phyloP scores from a whole-genome alignment of 2,888 invertebrate genomes.

The Agrochola circellaris region DNA sequence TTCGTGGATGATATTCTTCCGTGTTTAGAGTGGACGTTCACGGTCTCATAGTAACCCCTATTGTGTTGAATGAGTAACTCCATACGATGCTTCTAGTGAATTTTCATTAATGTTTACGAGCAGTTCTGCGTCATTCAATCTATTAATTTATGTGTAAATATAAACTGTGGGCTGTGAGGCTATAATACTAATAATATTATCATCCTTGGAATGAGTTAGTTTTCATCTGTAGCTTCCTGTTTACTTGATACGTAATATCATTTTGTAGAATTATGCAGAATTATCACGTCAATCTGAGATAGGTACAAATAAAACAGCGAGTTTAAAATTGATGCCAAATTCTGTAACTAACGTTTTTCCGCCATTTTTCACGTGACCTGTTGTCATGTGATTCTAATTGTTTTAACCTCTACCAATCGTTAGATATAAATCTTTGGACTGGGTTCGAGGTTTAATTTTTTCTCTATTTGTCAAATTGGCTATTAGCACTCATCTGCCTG shows the following conservation, averaged over 20 bases:
- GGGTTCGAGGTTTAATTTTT: not conserved
- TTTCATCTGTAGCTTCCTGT: conserved; percentile 19
- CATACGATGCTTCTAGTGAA: not conserved
- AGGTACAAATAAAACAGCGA: not conserved
- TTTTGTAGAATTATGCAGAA: conserved; percentile 1
- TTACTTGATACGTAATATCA: conserved; percentile 8
- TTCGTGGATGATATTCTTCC: no score
- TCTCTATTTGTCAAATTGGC: not conserved
- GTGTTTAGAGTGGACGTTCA: not conserved
- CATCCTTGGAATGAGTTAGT: conserved; percentile 7
- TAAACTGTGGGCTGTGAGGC: not conserved
- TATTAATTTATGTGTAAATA: conserved; percentile 4
- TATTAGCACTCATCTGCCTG: no score
- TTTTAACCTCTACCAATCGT: not conserved
- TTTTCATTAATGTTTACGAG: conserved; percentile 22
- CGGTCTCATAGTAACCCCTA: not conserved
- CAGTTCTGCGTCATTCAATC: conserved; percentile 34
- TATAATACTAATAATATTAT: conserved; percentile 2
- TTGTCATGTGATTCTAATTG: not conserved
- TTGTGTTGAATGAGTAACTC: not conserved
- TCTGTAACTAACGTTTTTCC: not conserved
- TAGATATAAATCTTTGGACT: not conserved
- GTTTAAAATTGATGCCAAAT: conserved; percentile 3
- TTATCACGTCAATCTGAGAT: not conserved
- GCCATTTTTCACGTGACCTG: not conserved